These are phyloP conservation scores for Epistrophella euchroma DNA, from an alignment of 2,888 invertebrate species.

Conservation along the genomic window DNA sequence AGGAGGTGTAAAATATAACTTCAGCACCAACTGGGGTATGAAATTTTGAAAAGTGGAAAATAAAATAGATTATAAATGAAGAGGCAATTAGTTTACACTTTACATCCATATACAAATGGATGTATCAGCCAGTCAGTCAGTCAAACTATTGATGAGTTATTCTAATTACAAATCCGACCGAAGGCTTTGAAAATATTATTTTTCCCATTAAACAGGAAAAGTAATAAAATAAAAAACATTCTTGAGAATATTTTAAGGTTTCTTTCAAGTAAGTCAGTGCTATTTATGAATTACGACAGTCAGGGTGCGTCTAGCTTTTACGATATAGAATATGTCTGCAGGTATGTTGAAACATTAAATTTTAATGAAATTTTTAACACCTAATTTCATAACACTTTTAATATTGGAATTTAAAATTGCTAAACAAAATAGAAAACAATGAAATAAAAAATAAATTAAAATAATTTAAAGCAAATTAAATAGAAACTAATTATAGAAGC, in stretches of 20 bases:
- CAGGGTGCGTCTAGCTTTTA: not conserved
- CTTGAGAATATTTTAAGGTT: not conserved
- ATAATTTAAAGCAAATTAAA: not conserved
- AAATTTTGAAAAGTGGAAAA: conserved; percentile 1
- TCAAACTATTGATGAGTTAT: conserved; percentile 13
- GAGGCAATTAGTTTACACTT: conserved; percentile 7
- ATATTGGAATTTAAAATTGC: not conserved
- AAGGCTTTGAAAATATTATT: conserved; percentile 7
- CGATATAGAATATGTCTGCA: not conserved
- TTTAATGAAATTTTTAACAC: conserved; percentile 5
- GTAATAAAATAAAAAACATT: not conserved
- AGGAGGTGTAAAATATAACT: conserved; percentile 44
- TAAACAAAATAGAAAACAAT: not conserved
- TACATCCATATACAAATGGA: not conserved
- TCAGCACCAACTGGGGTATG: not conserved
- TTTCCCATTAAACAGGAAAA: not conserved
- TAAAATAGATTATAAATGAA: conserved; percentile 17
- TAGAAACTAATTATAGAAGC: no score
- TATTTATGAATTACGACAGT: not conserved
- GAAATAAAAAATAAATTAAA: not conserved
- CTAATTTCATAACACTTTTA: not conserved
- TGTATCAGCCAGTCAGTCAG: not conserved
- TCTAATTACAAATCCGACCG: conserved; percentile 14
- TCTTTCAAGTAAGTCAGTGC: not conserved
- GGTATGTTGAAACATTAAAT: not conserved